Base-by-base conservation (phyloP, 2,113 vertebrate genomes). In the Burhinus oedicnemus region DNA sequence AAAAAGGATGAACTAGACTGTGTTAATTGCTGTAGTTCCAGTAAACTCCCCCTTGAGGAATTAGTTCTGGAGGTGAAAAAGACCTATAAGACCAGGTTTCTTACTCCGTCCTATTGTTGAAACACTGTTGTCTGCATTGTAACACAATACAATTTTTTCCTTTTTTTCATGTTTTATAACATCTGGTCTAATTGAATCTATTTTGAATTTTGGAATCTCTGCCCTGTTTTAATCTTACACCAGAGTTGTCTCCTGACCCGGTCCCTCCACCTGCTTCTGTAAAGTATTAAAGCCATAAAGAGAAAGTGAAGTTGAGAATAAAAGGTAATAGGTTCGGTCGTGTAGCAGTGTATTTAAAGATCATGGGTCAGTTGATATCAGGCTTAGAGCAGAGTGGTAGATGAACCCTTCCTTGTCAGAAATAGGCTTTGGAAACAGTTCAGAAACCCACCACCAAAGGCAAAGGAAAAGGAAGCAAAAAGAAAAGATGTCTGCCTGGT, bases 211-310 rank as follows among this genome's bases (percentile, higher is more conserved):
- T 3, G 5, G 44, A 80, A 49, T 90, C 45, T 78, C 76, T 95
- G 47, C 36, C 60, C 36, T 38, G 0, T 81, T 89, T 89, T 61
- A 70, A 25, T 82, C 69, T 74, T 62, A 15, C 30, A 12, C 27
- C 0, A 0, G 22, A 6, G 5, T 83, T 64, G 40, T 87, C 94
- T 95, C 60, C 65, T 95, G 62, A 40, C 68, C 64, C 54, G 3
- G 8, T 62, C 26, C 82, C 40, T 90, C 79, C 64, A 44, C 54
- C 87, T 92, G 79, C 86, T 90, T 91, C 70, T 92, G 38, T 86
- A 34, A 74, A 86, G 74, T 84, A 57, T 77, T 83, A 75, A 97
- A 95, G 55, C 70, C 88, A 58, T 93, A 83, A 70, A 69, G 90
- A 87, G 69, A 84, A 84, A 74, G 60, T 38, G 26, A 91, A 96